Percentiles rank a stretch among this genome's conserved stretches.
Conservation (phyloP, 2,113 vertebrate genomes). For the Cranoglanis bouderius region DNA sequence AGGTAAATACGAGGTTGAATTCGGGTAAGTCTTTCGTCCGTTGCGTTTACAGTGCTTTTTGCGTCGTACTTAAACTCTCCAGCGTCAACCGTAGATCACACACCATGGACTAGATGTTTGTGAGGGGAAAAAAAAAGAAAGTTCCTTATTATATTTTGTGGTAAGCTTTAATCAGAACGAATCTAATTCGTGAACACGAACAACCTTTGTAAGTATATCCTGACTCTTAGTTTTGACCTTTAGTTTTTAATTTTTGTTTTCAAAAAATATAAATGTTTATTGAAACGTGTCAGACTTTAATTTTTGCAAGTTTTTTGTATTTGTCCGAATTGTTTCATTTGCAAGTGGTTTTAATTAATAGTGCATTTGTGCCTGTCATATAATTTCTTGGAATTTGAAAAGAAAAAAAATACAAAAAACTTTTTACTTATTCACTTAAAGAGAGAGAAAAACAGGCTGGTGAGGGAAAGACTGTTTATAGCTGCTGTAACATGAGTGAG, state of each 20-base stretch:
- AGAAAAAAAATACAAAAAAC: neutral
- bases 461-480: neutral
- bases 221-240: neutral
- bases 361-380: neutral
- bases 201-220: neutral
- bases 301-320: no score
- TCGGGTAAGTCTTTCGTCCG: neutral
- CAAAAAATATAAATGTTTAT: no score
- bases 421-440: neutral
- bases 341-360: no score
- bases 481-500: neutral
- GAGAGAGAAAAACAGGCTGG: neutral
- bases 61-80: no score
- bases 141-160: no score
- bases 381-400: neutral
- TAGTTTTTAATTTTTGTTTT: no score
- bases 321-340: neutral
- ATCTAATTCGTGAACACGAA: neutral
- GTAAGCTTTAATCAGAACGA: neutral
- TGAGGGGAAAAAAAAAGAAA: neutral
- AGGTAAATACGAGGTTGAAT: constrained; percentile 71
- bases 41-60: no score
- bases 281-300: no score
- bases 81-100: neutral
- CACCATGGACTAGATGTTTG: no score